Base-by-base conservation (phyloP, 2,797 vertebrate species). In the Thaleichthys pacificus region DNA sequence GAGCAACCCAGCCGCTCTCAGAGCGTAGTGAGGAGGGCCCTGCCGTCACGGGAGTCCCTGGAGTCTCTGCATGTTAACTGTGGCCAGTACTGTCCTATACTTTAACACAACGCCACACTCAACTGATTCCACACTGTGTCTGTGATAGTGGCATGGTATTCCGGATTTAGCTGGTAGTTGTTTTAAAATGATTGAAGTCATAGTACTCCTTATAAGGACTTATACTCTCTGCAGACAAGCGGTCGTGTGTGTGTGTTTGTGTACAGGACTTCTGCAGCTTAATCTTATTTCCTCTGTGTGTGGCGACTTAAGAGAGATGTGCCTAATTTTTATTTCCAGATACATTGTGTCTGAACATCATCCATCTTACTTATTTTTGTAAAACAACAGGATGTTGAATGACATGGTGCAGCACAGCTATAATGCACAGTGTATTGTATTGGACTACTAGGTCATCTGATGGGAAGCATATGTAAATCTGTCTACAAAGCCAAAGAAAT, bases 11-110 rank as follows among this genome's bases (percentile, higher is more conserved):
- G 87, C 77, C 81, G 80, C 77, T 78, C 77, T 24, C 58, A 61
- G 58, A 86, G 73, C 81, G 75, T 69, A 28, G 84, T 76, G 22
- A 64, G 30, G 38, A 73, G 71, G 38, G 72, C 71, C 74, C 68
- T 89, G 84, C 91, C 85, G 61, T 91, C 95, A 69, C 94, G 95
- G 65, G 94, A 96, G 84, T 95, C 96, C 8, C 49, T 93, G 68
- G 95, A 97, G 73, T 91, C 91, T 51, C 89, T 96, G 19, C 93
- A 91, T 77, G 75, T 94, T 38, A 91, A 95, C 81, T 99, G 98
- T 91, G 94, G 95, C 58, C 96, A 95, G 21, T 95, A 96, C 75
- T 99, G 98, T 77, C 96, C 95, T 63, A 99, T 99, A 83, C 72
- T 99, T 51, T 94, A 79, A 83, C 61, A 63, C 9, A 17, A 15